Evolutionary conservation across 2,888 invertebrate genomes (phyloP).

Genomic region (Dasysyrphus tricinctus): DNA sequence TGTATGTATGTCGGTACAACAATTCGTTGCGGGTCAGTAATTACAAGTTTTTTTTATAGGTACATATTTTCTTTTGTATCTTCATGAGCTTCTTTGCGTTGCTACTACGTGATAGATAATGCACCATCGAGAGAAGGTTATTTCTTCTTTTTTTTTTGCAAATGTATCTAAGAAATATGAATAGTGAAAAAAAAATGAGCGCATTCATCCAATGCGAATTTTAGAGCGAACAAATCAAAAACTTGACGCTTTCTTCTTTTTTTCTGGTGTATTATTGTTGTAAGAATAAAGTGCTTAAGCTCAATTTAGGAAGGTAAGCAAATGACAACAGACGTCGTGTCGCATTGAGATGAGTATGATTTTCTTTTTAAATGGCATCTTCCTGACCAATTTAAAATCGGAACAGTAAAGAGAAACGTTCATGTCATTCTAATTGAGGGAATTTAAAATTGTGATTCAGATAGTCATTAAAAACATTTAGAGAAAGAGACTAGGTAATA

Average conservation of each 20-base stretch:
- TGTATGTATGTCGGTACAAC: conserved; percentile 64
- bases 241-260: conserved; percentile 74
- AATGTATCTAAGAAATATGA: conserved; percentile 7
- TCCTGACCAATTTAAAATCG: background rate
- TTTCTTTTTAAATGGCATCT: background rate
- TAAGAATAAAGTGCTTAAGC: background rate
- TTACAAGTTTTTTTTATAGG: conserved; percentile 38
- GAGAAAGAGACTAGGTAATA: too few species aligned
- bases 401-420: background rate
- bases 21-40: conserved; percentile 75
- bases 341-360: background rate
- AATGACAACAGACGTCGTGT: background rate
- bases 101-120: conserved; percentile 46
- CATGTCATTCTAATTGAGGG: background rate
- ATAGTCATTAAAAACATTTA: background rate
- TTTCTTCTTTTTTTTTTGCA: conserved; percentile 30
- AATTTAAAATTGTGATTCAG: background rate
- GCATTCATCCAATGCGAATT: conserved; percentile 71
- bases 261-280: conserved; percentile 8
- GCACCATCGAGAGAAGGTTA: conserved; percentile 40
- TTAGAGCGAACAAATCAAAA: conserved; percentile 73
- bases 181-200: conserved; percentile 52
- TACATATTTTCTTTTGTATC: conserved; percentile 15
- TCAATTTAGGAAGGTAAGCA: conserved; percentile 30
- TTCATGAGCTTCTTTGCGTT: conserved; percentile 31